These are phyloP conservation scores for Pogoniulus pusillus DNA, from an alignment of 2,797 vertebrate species.

Conservation along the genomic window DNA sequence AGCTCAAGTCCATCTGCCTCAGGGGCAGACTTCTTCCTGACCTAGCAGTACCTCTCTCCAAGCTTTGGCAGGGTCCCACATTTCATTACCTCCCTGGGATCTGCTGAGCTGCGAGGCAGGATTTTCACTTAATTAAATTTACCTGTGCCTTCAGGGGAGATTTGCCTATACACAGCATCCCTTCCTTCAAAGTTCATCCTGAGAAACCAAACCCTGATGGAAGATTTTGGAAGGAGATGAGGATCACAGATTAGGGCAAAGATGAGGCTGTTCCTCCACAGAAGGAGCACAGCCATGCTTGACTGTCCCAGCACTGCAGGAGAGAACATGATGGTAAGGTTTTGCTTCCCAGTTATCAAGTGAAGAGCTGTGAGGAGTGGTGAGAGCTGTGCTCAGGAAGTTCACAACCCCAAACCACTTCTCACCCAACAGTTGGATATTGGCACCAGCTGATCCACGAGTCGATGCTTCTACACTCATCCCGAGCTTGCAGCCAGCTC, in stretches of 20 bases:
- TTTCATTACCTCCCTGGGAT: background rate
- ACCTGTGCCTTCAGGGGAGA: background rate
- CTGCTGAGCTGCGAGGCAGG: background rate
- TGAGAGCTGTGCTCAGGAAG: background rate
- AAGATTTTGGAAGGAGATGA: background rate
- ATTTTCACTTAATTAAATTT: background rate
- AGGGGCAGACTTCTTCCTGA: background rate
- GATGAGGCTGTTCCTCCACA: background rate
- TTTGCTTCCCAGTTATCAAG: background rate
- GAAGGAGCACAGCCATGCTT: background rate
- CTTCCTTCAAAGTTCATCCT: background rate
- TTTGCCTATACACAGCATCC: background rate
- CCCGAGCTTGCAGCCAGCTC: background rate
- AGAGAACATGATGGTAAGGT: background rate
- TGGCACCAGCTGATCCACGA: background rate
- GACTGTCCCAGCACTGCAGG: background rate
- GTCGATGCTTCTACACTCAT: background rate
- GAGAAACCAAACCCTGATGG: background rate
- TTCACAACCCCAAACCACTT: background rate
- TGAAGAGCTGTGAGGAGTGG: background rate
- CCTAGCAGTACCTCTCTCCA: background rate
- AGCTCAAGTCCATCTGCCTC: background rate
- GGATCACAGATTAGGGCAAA: background rate
- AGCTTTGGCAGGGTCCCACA: background rate
- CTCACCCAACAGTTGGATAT: background rate